These are phyloP conservation scores for Lamellibrachia luymesi DNA, from an alignment of 1,140 invertebrate species.

Conservation along the genomic window DNA sequence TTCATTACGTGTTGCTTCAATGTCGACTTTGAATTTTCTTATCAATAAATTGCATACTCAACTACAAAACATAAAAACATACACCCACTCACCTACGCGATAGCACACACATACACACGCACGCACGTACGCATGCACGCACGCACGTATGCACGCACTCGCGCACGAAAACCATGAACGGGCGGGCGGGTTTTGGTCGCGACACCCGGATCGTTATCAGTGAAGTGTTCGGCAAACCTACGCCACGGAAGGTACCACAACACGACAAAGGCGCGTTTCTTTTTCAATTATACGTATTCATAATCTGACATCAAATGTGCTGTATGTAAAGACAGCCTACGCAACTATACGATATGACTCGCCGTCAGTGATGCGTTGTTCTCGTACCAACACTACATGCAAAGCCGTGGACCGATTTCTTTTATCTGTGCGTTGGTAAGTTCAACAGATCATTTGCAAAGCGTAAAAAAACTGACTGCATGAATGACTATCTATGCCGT, in stretches of 20 bases:
- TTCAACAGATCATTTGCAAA: background rate
- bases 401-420: background rate
- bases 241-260: background rate
- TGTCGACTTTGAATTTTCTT: no score
- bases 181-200: no score
- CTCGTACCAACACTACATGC: background rate
- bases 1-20: no score
- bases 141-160: background rate
- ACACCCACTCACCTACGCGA: background rate
- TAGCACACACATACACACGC: background rate
- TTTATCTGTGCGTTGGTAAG: background rate
- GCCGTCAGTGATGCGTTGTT: background rate
- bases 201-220: no score
- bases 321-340: background rate
- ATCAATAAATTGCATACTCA: no score
- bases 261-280: background rate
- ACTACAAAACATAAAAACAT: no score
- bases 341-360: background rate
- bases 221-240: no score
- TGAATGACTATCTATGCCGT: background rate
- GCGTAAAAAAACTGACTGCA: background rate
- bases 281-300: background rate
- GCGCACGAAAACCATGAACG: no score
- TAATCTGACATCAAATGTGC: background rate
- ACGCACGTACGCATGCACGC: background rate